These are phyloP conservation scores for Ischnura elegans DNA, from an alignment of 2,888 invertebrate genomes.

Conservation along the genomic window DNA sequence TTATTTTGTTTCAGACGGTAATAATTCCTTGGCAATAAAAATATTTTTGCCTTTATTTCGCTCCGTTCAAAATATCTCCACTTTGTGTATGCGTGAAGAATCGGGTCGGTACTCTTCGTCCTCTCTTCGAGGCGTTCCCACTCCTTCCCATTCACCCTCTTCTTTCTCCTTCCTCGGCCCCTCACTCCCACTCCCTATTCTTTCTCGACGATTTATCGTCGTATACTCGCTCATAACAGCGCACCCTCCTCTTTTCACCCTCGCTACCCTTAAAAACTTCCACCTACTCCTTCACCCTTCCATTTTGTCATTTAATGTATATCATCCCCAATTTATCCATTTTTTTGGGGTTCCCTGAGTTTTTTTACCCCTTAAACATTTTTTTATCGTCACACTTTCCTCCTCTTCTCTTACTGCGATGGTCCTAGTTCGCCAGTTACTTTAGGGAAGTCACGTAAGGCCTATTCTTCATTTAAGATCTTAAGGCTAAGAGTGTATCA, in stretches of 20 bases:
- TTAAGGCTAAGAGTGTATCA: no score
- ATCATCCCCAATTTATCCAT: background rate
- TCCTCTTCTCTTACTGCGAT: no score
- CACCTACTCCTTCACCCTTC: background rate
- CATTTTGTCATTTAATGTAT: background rate
- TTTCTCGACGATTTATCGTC: slow-evolving; percentile 45
- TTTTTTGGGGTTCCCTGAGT: background rate
- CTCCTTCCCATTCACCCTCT: background rate
- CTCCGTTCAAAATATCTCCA: background rate
- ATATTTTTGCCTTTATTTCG: background rate
- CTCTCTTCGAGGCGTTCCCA: background rate
- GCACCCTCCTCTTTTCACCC: background rate
- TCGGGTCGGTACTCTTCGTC: background rate
- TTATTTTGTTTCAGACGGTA: background rate
- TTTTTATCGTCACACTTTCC: background rate
- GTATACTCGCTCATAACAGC: slow-evolving; percentile 43
- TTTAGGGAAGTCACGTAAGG: no score
- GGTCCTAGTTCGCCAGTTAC: no score
- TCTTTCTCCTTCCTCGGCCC: background rate
- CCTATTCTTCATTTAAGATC: no score
- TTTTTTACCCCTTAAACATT: background rate
- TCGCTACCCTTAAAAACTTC: slow-evolving; percentile 3
- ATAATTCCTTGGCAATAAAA: background rate
- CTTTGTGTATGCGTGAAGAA: background rate
- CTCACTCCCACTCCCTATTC: background rate